Base-by-base conservation (phyloP, 2,888 invertebrate genomes). In the Brassicogethes aeneus region DNA sequence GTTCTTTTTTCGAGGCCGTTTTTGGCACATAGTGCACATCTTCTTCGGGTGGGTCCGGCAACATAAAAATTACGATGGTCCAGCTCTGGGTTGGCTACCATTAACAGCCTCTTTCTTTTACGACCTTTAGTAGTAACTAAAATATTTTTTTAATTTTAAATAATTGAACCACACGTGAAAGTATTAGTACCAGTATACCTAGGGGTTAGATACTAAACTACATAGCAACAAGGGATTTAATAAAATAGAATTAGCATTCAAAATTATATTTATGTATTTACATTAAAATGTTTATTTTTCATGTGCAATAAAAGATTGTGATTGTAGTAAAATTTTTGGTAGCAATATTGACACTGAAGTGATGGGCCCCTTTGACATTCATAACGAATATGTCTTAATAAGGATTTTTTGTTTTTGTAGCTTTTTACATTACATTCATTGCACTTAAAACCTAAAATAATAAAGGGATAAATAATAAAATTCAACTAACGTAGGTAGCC, bases 361-460 rank as follows among this genome's bases (percentile, higher is more conserved):
- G 63, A 62, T 1, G 68, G 72, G 40, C 68, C 66, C 50, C 72
- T 71, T 34, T 72, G 70, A 48, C 74, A 73, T 52, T 73, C 72
- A 40, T 53, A 51, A n/a, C 45, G 50, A 31, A 50, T 23, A 34
- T 57, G 57, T 32, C 55, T 52, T 30, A 36, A 39, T 16, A 47
- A 30, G n/a, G 37, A 37, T 31, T 40, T 38, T 17, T 37, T 30
- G 29, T 47, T 42, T 34, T 43, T 40, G 15, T 47, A 47, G 3
- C 17, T 17, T 15, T 37, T 43, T 12, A 39, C 31, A 37, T 44
- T 44, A 12, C 34, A 15, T 15, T 16, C 2, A 31, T 10, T 23
- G 23, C 5, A 23, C 23, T 7, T 23, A 10, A 23, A 23, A 10
- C 23, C 23, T 23, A 23, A 23, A 23, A 23, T 7, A 23, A 5